These are phyloP conservation scores for Netta rufina DNA, from an alignment of 2,797 vertebrate genomes.

Conservation along the genomic window DNA sequence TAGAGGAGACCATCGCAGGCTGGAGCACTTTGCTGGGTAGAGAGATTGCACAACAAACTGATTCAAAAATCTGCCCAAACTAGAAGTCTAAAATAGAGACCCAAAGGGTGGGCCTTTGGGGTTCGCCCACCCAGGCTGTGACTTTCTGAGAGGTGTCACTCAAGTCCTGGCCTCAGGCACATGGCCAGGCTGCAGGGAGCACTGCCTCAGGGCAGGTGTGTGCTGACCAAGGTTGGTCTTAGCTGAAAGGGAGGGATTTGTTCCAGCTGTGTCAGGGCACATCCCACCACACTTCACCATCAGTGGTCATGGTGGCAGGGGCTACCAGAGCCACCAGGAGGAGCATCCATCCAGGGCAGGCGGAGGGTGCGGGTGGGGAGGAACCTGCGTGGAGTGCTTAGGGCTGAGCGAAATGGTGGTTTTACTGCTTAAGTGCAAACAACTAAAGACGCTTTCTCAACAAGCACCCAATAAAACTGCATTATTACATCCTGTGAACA, in stretches of 20 bases:
- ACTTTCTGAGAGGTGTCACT: neutral
- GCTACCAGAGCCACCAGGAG: accelerated
- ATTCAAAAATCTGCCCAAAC: neutral
- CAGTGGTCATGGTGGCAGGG: accelerated
- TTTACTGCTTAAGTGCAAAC: slow-evolving; percentile 54
- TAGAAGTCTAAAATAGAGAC: neutral
- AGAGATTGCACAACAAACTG: neutral
- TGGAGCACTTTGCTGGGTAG: neutral
- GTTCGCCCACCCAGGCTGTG: neutral
- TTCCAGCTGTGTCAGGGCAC: neutral
- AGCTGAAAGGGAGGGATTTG: neutral
- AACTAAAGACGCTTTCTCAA: slow-evolving; percentile 29
- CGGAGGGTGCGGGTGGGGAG: neutral
- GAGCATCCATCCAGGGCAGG: neutral
- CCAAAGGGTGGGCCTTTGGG: neutral
- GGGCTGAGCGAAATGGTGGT: neutral
- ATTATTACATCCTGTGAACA: slow-evolving; percentile 70
- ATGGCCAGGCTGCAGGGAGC: accelerated
- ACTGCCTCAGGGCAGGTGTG: accelerated
- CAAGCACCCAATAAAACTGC: slow-evolving; percentile 54
- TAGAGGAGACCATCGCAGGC: neutral
- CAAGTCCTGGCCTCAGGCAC: too few relatives aligned
- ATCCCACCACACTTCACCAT: neutral
- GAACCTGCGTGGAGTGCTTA: neutral
- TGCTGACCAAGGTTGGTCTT: neutral